Evolutionary conservation across 2,888 invertebrate genomes (phyloP).

Genomic region (Oconnorella tubifera): DNA sequence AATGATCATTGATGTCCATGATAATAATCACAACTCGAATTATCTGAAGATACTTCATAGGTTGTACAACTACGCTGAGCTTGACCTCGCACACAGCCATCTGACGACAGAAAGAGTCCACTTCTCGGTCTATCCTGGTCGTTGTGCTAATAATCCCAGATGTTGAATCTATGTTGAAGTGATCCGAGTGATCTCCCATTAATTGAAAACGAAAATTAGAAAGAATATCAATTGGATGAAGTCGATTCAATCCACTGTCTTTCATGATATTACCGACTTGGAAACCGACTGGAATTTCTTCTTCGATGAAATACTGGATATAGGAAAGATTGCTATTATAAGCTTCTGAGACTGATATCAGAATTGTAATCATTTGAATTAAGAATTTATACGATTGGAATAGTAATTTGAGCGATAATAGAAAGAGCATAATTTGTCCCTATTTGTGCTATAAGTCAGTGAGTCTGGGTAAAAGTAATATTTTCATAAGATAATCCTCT

Average conservation of each 20-base stretch:
- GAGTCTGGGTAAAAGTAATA: too few species aligned
- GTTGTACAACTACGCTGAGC: background rate
- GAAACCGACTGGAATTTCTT: background rate
- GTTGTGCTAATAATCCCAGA: background rate
- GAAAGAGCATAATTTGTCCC: too few species aligned
- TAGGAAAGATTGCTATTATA: too few species aligned
- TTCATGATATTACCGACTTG: background rate
- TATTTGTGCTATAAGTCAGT: too few species aligned
- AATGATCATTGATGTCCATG: constrained; percentile 35
- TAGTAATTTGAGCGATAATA: too few species aligned
- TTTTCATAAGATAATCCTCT: too few species aligned
- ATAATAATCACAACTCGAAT: constrained; percentile 32
- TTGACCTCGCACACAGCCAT: background rate
- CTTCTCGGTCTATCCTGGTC: background rate
- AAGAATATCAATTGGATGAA: background rate
- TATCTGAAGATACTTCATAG: constrained; percentile 11
- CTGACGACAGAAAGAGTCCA: background rate
- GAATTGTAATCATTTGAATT: too few species aligned
- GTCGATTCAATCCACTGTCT: background rate
- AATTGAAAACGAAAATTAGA: background rate
- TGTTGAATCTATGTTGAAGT: background rate
- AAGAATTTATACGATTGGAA: too few species aligned
- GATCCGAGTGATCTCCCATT: background rate
- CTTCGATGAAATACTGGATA: background rate
- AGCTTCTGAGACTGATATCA: too few species aligned